Evolutionary conservation across 2,113 vertebrate genomes (phyloP).

Genomic region (Salvator merianae): DNA sequence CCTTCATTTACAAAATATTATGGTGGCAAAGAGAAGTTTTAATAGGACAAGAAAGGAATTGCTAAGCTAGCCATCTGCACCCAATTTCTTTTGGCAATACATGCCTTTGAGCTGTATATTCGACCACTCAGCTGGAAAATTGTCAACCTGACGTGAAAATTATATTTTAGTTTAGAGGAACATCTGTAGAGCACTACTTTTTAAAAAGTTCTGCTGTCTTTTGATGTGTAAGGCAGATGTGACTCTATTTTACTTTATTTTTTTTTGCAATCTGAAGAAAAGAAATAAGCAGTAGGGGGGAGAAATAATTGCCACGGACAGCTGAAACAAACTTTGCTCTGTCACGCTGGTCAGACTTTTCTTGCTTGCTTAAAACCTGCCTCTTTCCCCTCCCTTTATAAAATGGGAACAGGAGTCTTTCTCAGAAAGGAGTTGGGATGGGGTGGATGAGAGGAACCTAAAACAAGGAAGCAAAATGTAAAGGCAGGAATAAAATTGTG

Average conservation of each 20-base stretch:
- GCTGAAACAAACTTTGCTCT: background rate
- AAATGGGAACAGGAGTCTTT: background rate
- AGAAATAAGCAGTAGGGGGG: conserved; percentile 36
- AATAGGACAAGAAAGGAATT: conserved; percentile 48
- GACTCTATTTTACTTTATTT: conserved; percentile 39
- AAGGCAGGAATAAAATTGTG: background rate
- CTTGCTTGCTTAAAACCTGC: background rate
- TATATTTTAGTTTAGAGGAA: conserved; percentile 64
- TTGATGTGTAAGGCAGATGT: conserved; percentile 63
- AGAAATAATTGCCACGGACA: conserved; percentile 31
- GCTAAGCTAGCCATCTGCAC: conserved; percentile 45
- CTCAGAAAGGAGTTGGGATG: background rate
- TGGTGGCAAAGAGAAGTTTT: conserved; percentile 43
- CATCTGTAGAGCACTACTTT: conserved; percentile 65
- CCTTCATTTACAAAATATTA: conserved; percentile 15
- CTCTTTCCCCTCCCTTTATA: background rate
- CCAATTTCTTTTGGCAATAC: conserved; percentile 34
- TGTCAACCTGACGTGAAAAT: conserved; percentile 56
- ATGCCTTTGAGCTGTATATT: conserved; percentile 50
- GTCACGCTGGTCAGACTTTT: background rate
- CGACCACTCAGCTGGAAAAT: conserved; percentile 70
- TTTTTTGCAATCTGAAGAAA: conserved; percentile 37
- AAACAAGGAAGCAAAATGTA: background rate
- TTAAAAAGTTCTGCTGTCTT: conserved; percentile 61
- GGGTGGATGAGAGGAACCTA: background rate